These are phyloP conservation scores for Turdus rufiventris DNA, from an alignment of 2,113 vertebrate genomes.

Conservation along the genomic window DNA sequence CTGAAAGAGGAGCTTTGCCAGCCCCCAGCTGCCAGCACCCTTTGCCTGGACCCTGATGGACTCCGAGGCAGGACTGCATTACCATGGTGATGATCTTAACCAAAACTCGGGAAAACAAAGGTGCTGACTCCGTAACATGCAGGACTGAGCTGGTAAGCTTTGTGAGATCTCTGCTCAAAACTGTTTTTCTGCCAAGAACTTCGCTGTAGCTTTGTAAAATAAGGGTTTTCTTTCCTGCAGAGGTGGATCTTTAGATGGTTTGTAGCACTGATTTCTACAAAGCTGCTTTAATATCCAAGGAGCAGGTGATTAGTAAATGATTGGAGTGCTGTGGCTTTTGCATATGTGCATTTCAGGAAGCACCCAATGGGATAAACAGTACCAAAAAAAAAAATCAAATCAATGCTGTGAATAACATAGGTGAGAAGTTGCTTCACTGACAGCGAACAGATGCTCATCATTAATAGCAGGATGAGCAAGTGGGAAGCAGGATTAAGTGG, in stretches of 20 bases:
- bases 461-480: slow-evolving; percentile 8
- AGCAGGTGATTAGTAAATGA: not conserved
- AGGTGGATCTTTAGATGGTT: not conserved
- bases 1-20: slow-evolving; percentile 26
- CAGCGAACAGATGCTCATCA: not conserved
- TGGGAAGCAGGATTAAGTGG: not conserved
- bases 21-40: slow-evolving; percentile 47
- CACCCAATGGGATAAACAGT: not conserved
- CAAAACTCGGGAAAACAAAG: slow-evolving; percentile 83
- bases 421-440: not conserved
- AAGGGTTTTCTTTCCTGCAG: not conserved
- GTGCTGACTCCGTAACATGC: slow-evolving; percentile 79
- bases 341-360: not conserved
- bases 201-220: not conserved
- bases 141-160: slow-evolving; percentile 80
- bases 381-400: not conserved
- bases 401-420: not conserved
- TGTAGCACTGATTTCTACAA: not conserved
- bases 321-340: not conserved
- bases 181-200: not conserved
- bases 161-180: not conserved
- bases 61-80: slow-evolving; percentile 48
- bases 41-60: slow-evolving; percentile 59
- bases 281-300: not conserved
- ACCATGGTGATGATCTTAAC: slow-evolving; percentile 88